These are phyloP conservation scores for Morus bassanus DNA, from an alignment of 2,797 vertebrate genomes.

Conservation along the genomic window DNA sequence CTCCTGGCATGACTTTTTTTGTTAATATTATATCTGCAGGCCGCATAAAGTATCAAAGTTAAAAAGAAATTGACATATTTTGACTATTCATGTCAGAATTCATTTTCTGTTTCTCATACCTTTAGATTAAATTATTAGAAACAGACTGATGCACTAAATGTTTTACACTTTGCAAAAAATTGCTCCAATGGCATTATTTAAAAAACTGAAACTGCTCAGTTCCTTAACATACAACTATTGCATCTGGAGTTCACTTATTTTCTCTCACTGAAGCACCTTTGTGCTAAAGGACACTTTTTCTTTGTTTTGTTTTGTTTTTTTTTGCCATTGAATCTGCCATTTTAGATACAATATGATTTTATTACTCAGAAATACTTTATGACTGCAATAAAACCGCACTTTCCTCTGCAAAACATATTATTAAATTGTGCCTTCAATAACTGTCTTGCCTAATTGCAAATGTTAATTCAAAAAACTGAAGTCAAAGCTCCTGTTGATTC, in stretches of 20 bases:
- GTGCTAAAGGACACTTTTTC: neutral
- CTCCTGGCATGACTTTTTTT: neutral
- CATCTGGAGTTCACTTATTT: neutral
- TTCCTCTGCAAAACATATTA: neutral
- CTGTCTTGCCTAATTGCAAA: neutral
- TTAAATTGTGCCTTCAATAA: neutral
- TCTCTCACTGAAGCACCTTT: neutral
- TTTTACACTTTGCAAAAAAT: neutral
- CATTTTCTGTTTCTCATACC: neutral
- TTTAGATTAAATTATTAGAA: neutral
- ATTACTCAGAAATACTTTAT: conserved; percentile 5
- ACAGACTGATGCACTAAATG: neutral
- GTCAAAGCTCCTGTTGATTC: neutral
- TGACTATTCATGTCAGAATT: neutral
- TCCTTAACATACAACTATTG: neutral
- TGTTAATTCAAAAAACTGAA: neutral
- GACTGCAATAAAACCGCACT: conserved; percentile 2
- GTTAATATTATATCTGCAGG: neutral
- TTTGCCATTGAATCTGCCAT: neutral
- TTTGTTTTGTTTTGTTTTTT: neutral
- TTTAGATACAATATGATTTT: neutral
- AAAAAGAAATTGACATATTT: neutral
- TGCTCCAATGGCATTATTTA: neutral
- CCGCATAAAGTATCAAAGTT: neutral
- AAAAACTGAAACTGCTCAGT: neutral